phyloP scores from a whole-genome alignment of 1,140 invertebrate genomes.

The Tribolium castaneum region DNA sequence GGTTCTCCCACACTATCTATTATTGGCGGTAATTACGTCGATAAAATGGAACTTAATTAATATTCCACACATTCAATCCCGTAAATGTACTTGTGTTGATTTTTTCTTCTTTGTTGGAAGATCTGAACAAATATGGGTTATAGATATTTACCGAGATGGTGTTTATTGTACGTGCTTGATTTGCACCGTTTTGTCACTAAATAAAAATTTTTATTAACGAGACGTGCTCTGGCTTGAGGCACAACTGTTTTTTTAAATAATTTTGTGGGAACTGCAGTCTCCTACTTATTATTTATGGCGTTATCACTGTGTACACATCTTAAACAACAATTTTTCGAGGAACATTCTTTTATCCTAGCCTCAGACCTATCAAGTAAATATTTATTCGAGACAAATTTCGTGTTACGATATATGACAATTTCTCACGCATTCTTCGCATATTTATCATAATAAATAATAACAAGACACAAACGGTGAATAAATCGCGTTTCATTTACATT shows the following conservation, averaged over 20 bases:
- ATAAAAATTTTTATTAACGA: too few relatives aligned
- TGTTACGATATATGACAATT: constrained; percentile 29
- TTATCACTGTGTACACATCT: constrained; percentile 5
- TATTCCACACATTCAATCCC: constrained; percentile 9
- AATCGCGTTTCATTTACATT: constrained; percentile 37
- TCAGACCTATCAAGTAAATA: neutral
- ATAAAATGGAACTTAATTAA: constrained; percentile 17
- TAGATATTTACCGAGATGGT: constrained; percentile 6
- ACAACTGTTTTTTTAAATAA: neutral
- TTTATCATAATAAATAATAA: constrained; percentile 29
- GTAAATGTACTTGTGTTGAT: constrained; percentile 24
- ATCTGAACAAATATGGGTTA: constrained; percentile 29
- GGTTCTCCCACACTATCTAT: neutral
- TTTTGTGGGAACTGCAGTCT: constrained; percentile 2
- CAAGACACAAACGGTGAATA: constrained; percentile 10
- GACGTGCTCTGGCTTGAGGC: too few relatives aligned
- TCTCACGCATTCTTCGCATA: constrained; percentile 38
- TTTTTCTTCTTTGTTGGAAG: constrained; percentile 22
- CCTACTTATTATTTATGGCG: neutral
- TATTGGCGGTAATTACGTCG: constrained; percentile 8
- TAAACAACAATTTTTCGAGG: neutral
- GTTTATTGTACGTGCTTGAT: constrained; percentile 3
- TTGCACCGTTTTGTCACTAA: neutral
- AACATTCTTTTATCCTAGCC: constrained; percentile 10
- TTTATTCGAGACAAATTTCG: constrained; percentile 28